Base-by-base conservation (phyloP, 92 coral and sea anemone species). In the Micromussa lordhowensis region DNA sequence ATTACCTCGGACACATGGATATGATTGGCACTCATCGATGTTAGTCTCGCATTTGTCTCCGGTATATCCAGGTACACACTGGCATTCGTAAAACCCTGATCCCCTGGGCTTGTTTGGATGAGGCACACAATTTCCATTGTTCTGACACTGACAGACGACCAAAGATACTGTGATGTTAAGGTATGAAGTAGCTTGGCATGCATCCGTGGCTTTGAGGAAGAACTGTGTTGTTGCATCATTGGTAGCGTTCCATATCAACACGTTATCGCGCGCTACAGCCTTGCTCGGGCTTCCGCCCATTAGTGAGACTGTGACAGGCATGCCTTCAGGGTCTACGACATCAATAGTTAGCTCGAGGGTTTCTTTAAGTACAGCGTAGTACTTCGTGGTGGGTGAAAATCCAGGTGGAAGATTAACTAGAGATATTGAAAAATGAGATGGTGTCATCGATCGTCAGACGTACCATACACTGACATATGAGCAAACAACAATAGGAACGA, bases 271-370 rank as follows among this genome's bases (percentile, higher is more conserved):
- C 59, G 28, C 17, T 10, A 15, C 18, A 48, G 80, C 80, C 32
- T 49, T 13, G 7, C 5, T 44, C 28, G 80, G 80, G 35, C 80
- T 77, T 48, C 80, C 80, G 18, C 26, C 29, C 35, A 44, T 24
- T 11, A 77, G 55, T 48, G 80, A 77, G 28, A 77, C 21, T 7
- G 63, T 49, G 22, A 48, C 80, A 49, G 91, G 88, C 59, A 91
- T 88, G 11, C 80, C 89, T 58, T 93, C 95, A 21, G 93, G 95
- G 53, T 93, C 95, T 16, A 17, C 75, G 3, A 89, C 93, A 24
- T 82, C 68, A 54, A 93, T 68, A 53, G 85, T 89, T 17, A 90
- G 70, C 22, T 79, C 55, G 8, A 93, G 69, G 54, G 55, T 70
- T 36, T 87, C 91, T 13, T 86, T 83, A 31, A 70, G 29, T 32